Conservation (phyloP, 2,113 vertebrate genomes). For the Aramus guarauna region DNA sequence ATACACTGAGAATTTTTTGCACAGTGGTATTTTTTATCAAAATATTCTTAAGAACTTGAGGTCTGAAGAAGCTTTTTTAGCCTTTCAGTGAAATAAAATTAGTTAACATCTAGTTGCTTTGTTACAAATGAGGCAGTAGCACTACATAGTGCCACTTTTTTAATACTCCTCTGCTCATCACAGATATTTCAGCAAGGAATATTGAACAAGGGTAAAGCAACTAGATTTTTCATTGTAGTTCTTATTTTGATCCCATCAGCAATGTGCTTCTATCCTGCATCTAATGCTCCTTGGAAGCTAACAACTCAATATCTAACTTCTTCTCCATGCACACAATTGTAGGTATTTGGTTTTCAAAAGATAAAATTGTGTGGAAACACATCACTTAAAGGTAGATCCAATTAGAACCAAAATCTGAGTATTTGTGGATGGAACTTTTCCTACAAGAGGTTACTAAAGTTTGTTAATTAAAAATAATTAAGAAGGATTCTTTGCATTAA, state of each 20-base stretch:
- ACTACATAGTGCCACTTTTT: not conserved
- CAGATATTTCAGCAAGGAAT: not conserved
- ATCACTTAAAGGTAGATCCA: not conserved
- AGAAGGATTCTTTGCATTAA: not conserved
- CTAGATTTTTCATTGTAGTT: not conserved
- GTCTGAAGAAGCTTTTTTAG: not conserved
- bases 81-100: not conserved
- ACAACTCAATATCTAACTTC: not conserved
- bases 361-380: not conserved
- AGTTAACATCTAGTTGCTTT: not conserved
- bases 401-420: not conserved
- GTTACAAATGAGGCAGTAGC: not conserved
- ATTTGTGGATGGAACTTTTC: not conserved
- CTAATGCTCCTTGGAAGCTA: not conserved
- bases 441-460: not conserved
- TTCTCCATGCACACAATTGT: not conserved
- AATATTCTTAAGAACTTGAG: not conserved
- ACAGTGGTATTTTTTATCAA: not conserved
- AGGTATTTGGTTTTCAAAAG: not conserved
- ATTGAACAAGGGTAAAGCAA: not conserved
- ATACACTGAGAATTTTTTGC: not conserved
- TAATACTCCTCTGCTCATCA: not conserved
- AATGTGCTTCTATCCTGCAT: not conserved
- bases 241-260: not conserved
- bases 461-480: constrained; percentile 12